Evolutionary conservation across 2,113 vertebrate species (phyloP), one percentile per base, ranked within the genome.

Genomic region (Beaufortia kweichowensis): DNA sequence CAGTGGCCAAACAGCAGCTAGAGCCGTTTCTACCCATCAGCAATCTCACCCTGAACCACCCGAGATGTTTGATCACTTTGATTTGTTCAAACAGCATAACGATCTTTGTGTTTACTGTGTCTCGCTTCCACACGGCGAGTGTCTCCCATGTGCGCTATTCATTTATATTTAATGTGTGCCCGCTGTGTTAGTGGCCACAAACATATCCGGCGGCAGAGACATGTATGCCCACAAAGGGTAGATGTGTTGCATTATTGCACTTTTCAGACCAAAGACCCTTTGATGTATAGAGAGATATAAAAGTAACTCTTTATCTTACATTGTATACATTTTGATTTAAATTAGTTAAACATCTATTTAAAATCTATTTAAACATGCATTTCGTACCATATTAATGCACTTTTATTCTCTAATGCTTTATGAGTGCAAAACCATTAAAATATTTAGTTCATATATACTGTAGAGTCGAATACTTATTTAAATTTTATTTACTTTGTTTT

Each of bases 141-240:
- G 61, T 59, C n/a, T 23, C 53, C 31, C 62, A 57, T 39, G 70
- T 80, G 77, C 75, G 59, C 84, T 61, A 75, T 82, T 83, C 80
- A 85, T 85, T 80, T 82, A 82, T 82, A 76, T 80, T 82, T 82
- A 85, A 83, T 79, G 59, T 66, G 46, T 39, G 64, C 50, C 79
- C 59, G 68, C 74, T 72, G 60, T n/a, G 70, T 46, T 17, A n/a
- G 21, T n/a, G 50, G 60, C 60, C 74, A 67, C 75, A 77, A 77
- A 69, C 39, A 10, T 43, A 53, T 41, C 68, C 76, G 31, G 21
- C 50, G 61, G 53, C 66, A 64, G n/a, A 24, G 11, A 28, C 19
- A 21, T 46, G 24, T 29, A n/a, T n/a, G 76, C 29, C 70, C 55
- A 67, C 29, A 74, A 31, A 61, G 19, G 35, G 3, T 26, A 33